These are phyloP conservation scores for Felis catus DNA, from an alignment of 2,113 vertebrate genomes.

Conservation along the genomic window DNA sequence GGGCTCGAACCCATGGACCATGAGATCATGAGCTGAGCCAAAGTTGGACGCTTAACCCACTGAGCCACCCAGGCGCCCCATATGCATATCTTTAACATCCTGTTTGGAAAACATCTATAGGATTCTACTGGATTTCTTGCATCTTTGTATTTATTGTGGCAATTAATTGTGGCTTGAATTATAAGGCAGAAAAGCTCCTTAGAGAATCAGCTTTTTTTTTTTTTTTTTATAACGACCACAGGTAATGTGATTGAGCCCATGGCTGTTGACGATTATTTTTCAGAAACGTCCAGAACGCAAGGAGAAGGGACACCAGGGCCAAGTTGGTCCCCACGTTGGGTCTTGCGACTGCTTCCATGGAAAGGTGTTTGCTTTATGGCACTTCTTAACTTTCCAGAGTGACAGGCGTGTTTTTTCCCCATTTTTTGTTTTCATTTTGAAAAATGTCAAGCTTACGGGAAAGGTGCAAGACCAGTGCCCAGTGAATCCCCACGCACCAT, in stretches of 20 bases:
- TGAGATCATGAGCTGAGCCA: too few species aligned
- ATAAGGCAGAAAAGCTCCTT: background rate
- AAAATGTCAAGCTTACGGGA: background rate
- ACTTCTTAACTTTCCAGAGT: background rate
- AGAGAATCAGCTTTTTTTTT: background rate
- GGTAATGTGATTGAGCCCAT: background rate
- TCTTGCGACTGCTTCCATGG: background rate
- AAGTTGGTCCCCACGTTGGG: background rate
- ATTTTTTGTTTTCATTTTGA: background rate
- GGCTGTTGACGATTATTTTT: background rate
- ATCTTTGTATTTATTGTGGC: background rate
- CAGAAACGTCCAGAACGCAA: background rate
- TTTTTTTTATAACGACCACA: background rate
- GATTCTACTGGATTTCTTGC: background rate
- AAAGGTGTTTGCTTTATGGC: background rate
- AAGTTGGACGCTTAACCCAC: too few species aligned
- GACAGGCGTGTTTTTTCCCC: background rate
- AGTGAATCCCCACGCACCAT: background rate
- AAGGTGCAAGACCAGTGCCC: background rate
- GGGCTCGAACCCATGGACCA: too few species aligned
- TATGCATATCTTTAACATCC: rapidly evolving
- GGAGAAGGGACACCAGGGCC: background rate
- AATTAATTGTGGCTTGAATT: background rate
- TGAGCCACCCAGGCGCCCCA: too few species aligned
- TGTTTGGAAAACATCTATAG: background rate